Evolutionary conservation across 2,113 vertebrate genomes (phyloP).

Genomic region (Phyllostomus hastatus): DNA sequence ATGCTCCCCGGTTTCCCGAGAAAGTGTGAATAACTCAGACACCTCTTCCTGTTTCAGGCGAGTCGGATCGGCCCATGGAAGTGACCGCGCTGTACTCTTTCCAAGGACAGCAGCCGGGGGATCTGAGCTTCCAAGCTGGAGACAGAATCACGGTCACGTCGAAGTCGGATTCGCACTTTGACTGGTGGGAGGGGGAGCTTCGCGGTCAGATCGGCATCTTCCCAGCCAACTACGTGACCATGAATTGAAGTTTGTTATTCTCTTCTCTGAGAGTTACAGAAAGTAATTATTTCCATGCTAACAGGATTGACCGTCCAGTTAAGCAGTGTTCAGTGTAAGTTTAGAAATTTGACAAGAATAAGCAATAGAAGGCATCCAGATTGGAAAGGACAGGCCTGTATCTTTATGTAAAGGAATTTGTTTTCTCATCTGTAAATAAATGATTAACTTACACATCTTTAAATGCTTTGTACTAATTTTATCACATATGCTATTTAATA

Average conservation of each 20-base stretch:
- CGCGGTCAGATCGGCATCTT: constrained; percentile 92
- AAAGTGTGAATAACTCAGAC: not conserved
- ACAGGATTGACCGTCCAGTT: not conserved
- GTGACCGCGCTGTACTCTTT: constrained; percentile 89
- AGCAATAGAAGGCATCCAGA: not conserved
- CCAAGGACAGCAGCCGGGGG: constrained; percentile 90
- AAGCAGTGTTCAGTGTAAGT: not conserved
- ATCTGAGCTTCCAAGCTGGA: constrained; percentile 90
- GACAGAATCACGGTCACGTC: constrained; percentile 91
- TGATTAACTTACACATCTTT: not conserved
- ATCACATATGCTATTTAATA: not conserved
- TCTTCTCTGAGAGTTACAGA: constrained; percentile 20
- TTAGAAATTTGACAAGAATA: not conserved
- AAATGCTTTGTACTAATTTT: not conserved
- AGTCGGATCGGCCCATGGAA: constrained; percentile 67
- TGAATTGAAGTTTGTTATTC: constrained; percentile 62
- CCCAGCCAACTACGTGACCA: constrained; percentile 94
- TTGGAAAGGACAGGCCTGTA: not conserved
- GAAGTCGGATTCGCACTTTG: constrained; percentile 91
- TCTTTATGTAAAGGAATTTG: not conserved
- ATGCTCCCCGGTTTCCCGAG: not conserved
- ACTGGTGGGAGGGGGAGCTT: constrained; percentile 96
- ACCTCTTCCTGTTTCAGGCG: constrained; percentile 70
- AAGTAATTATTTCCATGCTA: not conserved
- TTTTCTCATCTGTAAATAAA: not conserved